These are phyloP conservation scores for Myripristis jacobus DNA, from an alignment of 2,797 vertebrate species.

Conservation along the genomic window DNA sequence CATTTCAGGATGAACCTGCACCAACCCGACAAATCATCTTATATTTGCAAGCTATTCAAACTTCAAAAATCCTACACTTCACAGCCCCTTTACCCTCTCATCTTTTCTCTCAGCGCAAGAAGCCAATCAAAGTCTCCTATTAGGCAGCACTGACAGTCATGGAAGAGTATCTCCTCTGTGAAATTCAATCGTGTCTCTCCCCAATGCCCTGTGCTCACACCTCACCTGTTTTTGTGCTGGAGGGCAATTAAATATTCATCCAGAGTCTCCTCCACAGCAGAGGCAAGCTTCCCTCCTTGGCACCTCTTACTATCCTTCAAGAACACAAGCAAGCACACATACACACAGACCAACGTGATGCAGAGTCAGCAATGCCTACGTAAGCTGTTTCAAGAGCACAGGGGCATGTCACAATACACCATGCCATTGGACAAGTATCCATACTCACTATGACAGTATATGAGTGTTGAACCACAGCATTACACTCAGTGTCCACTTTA, in stretches of 20 bases:
- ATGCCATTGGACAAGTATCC: conserved; percentile 29
- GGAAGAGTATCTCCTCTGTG: conserved; percentile 39
- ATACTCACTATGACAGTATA: conserved; percentile 26
- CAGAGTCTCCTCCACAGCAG: conserved; percentile 89
- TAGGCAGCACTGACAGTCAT: conserved; percentile 35
- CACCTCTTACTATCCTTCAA: conserved; percentile 76
- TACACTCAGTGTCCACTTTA: conserved; percentile 4
- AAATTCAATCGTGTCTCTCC: conserved; percentile 59
- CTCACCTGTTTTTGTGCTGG: conserved; percentile 97
- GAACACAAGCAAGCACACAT: conserved; percentile 41
- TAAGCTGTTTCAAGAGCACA: conserved; percentile 37
- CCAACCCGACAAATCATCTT: no score
- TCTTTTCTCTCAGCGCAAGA: conserved; percentile 8
- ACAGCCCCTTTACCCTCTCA: conserved; percentile 2
- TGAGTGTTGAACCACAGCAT: background rate
- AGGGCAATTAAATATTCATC: conserved; percentile 95
- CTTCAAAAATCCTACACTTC: background rate
- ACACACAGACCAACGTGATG: conserved; percentile 23
- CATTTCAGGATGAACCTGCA: background rate
- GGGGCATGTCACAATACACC: conserved; percentile 11
- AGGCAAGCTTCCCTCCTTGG: conserved; percentile 80
- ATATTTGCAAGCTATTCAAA: background rate
- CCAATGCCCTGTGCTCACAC: conserved; percentile 60
- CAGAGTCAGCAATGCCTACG: conserved; percentile 41
- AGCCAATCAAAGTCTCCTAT: conserved; percentile 55